Evolutionary conservation across 2,888 invertebrate species (phyloP), one percentile per base, ranked within the genome.

Genomic region (Cosmorhoe ocellata): DNA sequence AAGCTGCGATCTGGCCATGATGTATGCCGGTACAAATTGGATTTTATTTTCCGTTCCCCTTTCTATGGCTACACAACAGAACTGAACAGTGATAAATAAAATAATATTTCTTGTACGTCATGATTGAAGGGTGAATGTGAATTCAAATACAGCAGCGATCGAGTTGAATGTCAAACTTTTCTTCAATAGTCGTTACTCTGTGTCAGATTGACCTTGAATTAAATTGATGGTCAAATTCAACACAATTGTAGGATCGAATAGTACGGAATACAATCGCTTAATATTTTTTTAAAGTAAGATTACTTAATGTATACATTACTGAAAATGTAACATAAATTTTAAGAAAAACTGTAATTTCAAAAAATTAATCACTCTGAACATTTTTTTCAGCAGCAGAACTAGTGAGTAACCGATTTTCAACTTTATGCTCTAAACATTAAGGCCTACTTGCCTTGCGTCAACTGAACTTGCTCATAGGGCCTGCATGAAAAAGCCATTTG

Each of bases 21-120:
- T 86, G 79, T 84, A 89, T 78, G 76, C 69, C 78, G 79, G 81
- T 80, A 82, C 83, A 87, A 87, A 89, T 88, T 87, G 84, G 87
- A 87, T 88, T n/a, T 86, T 86, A 86, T 84, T 79, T 75, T 74
- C 69, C 81, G 80, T 73, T 79, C 79, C 80, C 78, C 78, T 75
- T 77, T 77, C 74, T 74, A 79, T 79, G 78, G 78, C 78, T 71
- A 77, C 76, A 79, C 76, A 73, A 78, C 76, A 82, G 77, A 79
- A 84, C 80, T 81, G 81, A 82, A 81, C 79, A 81, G 84, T 84
- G 84, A 81, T 78, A 74, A 79, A 82, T 78, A 76, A 83, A 83
- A 83, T 76, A 83, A 83, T 84, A 74, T 74, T 75, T 67, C 67
- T 75, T 75, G 70, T 24, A 45, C 48, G 48, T 60, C 51, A 41